These are phyloP conservation scores for Hypolimnas misippus DNA, from an alignment of 2,888 invertebrate genomes.

Conservation along the genomic window DNA sequence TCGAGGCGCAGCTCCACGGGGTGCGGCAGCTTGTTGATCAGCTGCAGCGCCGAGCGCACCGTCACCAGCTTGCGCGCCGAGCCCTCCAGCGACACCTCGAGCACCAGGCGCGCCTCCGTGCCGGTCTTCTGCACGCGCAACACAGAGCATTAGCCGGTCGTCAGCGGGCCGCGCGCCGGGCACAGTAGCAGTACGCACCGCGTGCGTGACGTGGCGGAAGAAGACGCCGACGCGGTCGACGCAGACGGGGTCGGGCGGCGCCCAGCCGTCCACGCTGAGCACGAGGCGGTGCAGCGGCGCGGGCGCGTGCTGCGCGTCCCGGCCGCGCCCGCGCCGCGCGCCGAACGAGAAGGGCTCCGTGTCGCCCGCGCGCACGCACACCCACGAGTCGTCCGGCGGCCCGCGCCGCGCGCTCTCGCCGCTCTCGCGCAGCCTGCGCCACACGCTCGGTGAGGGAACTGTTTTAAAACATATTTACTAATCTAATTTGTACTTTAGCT, in stretches of 20 bases:
- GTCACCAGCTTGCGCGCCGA: constrained; percentile 97
- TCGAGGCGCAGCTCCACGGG: constrained; percentile 82
- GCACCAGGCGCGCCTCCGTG: constrained; percentile 91
- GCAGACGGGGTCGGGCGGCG: constrained; percentile 92
- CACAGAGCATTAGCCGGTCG: not conserved
- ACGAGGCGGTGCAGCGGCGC: constrained; percentile 94
- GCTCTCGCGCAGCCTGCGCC: constrained; percentile 55
- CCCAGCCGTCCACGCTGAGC: constrained; percentile 96
- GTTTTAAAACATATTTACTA: not conserved
- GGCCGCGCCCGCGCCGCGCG: constrained; percentile 87
- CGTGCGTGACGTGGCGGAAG: constrained; percentile 86
- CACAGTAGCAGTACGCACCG: too few relatives aligned
- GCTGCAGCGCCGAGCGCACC: constrained; percentile 94
- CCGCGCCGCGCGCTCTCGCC: constrained; percentile 52
- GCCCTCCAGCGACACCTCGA: constrained; percentile 95
- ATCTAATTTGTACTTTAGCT: not conserved
- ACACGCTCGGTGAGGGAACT: not conserved
- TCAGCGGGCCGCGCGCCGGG: not conserved
- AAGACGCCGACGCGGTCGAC: constrained; percentile 98
- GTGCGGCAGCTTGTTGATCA: constrained; percentile 90
- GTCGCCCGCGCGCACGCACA: constrained; percentile 88
- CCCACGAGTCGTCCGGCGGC: constrained; percentile 86
- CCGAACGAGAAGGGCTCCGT: constrained; percentile 95
- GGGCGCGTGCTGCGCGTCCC: constrained; percentile 88
- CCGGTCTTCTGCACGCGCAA: constrained; percentile 61